A percentile compares a stretch with the other conserved stretches of the same genome.
These are phyloP conservation scores for Myathropa florea DNA, from an alignment of 2,888 invertebrate species.

Conservation along the genomic window DNA sequence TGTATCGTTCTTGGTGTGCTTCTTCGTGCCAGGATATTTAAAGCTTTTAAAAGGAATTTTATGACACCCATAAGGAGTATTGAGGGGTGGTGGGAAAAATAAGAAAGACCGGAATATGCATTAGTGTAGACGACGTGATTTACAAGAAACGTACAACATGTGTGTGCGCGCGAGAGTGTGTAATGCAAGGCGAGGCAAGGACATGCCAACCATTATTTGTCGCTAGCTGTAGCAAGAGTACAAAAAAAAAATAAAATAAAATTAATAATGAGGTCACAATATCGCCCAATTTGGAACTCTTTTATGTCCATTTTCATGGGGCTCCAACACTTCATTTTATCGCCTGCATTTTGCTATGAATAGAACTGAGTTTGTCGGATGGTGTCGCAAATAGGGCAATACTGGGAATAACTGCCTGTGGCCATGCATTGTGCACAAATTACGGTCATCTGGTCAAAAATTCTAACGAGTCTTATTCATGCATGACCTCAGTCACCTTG, in stretches of 20 bases:
- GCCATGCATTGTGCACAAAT: neutral
- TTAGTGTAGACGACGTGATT: constrained; percentile 51
- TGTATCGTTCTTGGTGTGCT: constrained; percentile 13
- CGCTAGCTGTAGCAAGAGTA: neutral
- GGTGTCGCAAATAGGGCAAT: neutral
- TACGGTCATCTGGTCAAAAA: neutral
- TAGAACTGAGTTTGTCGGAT: neutral
- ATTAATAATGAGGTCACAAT: constrained; percentile 59
- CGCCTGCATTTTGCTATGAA: neutral
- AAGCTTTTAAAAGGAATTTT: constrained; percentile 64
- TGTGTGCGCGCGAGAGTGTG: constrained; percentile 7
- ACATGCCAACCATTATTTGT: constrained; percentile 13
- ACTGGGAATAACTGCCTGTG: neutral
- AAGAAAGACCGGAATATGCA: constrained; percentile 32
- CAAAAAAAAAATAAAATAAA: neutral
- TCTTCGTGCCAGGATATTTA: constrained; percentile 52
- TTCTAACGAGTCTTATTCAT: neutral
- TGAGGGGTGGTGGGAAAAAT: neutral
- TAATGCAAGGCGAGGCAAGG: constrained; percentile 18
- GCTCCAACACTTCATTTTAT: constrained; percentile 37
- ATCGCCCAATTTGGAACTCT: constrained; percentile 48
- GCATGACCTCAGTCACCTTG: neutral
- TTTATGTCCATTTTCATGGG: constrained; percentile 46
- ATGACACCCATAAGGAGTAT: constrained; percentile 41
- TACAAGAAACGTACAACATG: constrained; percentile 44